Evolutionary conservation across 2,113 vertebrate species (phyloP).

Genomic region (Lepus americanus): DNA sequence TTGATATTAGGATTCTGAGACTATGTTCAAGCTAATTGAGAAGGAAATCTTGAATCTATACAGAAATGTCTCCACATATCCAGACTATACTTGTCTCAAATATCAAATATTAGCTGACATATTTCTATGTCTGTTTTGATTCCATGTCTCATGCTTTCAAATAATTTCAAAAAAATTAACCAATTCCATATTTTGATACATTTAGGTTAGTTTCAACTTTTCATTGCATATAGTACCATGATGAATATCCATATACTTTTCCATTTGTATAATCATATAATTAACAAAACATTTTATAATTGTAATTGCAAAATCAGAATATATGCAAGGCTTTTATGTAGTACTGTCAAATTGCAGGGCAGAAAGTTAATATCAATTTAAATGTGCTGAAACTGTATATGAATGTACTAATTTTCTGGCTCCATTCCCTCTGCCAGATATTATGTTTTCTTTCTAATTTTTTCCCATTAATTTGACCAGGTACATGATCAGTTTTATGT

Average conservation of each 20-base stretch:
- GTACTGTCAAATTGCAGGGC: neutral
- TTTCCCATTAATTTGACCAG: neutral
- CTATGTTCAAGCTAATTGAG: neutral
- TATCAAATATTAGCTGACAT: neutral
- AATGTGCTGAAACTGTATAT: neutral
- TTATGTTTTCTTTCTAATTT: neutral
- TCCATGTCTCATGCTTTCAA: neutral
- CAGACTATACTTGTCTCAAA: neutral
- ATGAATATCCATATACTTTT: neutral
- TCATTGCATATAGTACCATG: neutral
- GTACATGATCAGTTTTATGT: neutral
- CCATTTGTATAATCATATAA: neutral
- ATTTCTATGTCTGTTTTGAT: slow-evolving; percentile 22
- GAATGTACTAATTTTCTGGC: neutral
- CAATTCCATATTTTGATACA: neutral
- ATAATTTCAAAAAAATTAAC: neutral
- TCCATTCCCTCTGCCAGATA: neutral
- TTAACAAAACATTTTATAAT: slow-evolving; percentile 43
- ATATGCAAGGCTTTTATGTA: neutral
- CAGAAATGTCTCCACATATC: neutral
- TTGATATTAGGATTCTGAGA: neutral
- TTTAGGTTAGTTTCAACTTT: slow-evolving; percentile 14
- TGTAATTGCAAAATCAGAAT: slow-evolving; percentile 41
- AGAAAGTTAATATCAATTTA: slow-evolving; percentile 15
- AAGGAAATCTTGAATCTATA: neutral